These are phyloP conservation scores for Berghia stephanieae DNA, from an alignment of 1,140 invertebrate genomes.

Conservation along the genomic window DNA sequence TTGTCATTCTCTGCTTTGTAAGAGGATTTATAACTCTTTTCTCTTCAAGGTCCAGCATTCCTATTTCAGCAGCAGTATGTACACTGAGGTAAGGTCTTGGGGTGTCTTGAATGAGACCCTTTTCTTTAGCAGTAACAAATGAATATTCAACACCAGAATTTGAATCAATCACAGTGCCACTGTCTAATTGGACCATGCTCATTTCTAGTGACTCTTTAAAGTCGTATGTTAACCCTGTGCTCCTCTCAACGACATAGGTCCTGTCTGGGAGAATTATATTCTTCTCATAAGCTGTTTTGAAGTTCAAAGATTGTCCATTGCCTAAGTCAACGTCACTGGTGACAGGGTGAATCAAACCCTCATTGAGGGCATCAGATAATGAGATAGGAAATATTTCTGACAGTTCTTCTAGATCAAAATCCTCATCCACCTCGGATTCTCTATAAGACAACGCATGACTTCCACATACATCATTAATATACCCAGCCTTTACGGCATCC, in stretches of 20 bases:
- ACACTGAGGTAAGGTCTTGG: conserved; percentile 41
- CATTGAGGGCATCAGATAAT: conserved; percentile 46
- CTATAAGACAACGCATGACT: no score
- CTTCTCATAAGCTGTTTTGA: conserved; percentile 69
- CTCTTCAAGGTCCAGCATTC: conserved; percentile 78
- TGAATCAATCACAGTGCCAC: conserved; percentile 80
- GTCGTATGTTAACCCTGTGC: conserved; percentile 34
- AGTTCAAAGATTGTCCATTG: conserved; percentile 27
- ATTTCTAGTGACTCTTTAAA: conserved; percentile 81
- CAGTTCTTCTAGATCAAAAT: neutral
- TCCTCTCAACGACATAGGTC: conserved; percentile 36
- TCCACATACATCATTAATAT: conserved; percentile 82
- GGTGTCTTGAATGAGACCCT: conserved; percentile 70
- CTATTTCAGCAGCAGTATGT: conserved; percentile 58
- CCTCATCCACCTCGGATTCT: no score
- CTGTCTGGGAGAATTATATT: conserved; percentile 42
- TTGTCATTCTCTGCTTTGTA: conserved; percentile 33
- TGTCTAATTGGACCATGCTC: conserved; percentile 80
- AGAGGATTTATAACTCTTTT: conserved; percentile 38
- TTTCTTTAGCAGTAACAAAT: conserved; percentile 79
- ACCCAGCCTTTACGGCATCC: conserved; percentile 79
- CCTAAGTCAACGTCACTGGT: conserved; percentile 60
- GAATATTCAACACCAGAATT: conserved; percentile 78
- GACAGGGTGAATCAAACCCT: conserved; percentile 48
- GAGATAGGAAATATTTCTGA: conserved; percentile 30